A percentile compares a stretch with the other conserved stretches of the same genome.
These are phyloP conservation scores for Aldabrachelys gigantea DNA, from an alignment of 2,113 vertebrate genomes.

Conservation along the genomic window DNA sequence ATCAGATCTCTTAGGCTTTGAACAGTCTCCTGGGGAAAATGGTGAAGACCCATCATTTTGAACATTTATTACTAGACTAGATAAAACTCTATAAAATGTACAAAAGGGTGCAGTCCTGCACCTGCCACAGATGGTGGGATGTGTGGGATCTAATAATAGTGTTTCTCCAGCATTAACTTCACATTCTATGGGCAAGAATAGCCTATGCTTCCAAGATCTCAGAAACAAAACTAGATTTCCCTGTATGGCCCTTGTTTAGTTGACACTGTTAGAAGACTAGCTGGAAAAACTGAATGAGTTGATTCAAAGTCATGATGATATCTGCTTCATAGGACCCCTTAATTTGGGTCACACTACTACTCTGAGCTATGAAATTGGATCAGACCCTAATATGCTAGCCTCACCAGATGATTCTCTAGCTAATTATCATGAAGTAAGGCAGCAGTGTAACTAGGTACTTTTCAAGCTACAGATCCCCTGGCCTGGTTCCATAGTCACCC, in stretches of 20 bases:
- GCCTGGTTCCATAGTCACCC: not conserved
- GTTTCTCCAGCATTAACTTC: not conserved
- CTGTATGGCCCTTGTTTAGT: not conserved
- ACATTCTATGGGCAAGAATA: constrained; percentile 34
- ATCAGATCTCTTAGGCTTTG: constrained; percentile 73
- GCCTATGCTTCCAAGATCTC: not conserved
- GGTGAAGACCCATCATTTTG: constrained; percentile 69
- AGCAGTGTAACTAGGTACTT: not conserved
- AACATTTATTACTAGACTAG: constrained; percentile 74
- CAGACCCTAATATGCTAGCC: not conserved
- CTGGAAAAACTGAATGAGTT: not conserved
- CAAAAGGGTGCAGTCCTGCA: constrained; percentile 24
- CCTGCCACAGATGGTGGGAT: constrained; percentile 29
- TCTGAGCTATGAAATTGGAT: not conserved
- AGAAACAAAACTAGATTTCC: not conserved
- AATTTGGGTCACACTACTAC: not conserved
- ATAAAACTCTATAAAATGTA: constrained; percentile 59
- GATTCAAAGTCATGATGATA: not conserved
- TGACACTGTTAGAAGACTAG: not conserved
- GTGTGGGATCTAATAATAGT: constrained; percentile 7
- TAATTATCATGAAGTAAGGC: not conserved
- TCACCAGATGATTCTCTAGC: not conserved
- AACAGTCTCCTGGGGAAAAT: constrained; percentile 73
- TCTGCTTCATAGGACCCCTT: not conserved
- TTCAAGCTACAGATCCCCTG: not conserved